phyloP scores from a whole-genome alignment of 2,113 vertebrate genomes.

The Furnarius figulus region DNA sequence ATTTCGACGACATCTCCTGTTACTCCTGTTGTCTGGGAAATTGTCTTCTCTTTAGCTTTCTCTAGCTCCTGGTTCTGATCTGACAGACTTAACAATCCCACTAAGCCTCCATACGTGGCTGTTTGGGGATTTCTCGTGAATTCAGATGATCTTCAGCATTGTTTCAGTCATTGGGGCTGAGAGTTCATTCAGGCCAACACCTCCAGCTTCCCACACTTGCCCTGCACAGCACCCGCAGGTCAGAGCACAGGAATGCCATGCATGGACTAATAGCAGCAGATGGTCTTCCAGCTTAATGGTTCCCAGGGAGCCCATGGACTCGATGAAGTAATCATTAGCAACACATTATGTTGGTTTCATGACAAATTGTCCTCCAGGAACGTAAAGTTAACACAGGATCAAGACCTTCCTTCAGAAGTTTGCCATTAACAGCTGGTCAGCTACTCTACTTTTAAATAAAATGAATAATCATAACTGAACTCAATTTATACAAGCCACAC shows the following conservation, averaged over 20 bases:
- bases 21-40: not conserved
- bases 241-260: not conserved
- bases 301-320: not conserved
- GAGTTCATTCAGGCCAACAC: not conserved
- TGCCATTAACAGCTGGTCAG: conserved; percentile 22
- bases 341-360: not conserved
- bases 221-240: not conserved
- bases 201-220: not conserved
- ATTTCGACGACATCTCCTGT: not conserved
- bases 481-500: not conserved
- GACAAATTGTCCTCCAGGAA: conserved; percentile 39
- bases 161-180: not conserved
- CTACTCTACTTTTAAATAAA: conserved; percentile 23
- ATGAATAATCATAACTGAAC: not conserved
- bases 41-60: not conserved
- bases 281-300: not conserved
- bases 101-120: not conserved
- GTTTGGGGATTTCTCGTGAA: not conserved
- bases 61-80: not conserved
- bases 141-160: not conserved
- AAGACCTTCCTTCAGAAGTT: conserved; percentile 12
- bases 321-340: not conserved
- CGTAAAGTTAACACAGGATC: conserved; percentile 19
- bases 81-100: not conserved
- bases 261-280: conserved; percentile 13